These are phyloP conservation scores for Sinocyclocheilus anophthalmus DNA, from an alignment of 2,113 vertebrate species.

Conservation along the genomic window DNA sequence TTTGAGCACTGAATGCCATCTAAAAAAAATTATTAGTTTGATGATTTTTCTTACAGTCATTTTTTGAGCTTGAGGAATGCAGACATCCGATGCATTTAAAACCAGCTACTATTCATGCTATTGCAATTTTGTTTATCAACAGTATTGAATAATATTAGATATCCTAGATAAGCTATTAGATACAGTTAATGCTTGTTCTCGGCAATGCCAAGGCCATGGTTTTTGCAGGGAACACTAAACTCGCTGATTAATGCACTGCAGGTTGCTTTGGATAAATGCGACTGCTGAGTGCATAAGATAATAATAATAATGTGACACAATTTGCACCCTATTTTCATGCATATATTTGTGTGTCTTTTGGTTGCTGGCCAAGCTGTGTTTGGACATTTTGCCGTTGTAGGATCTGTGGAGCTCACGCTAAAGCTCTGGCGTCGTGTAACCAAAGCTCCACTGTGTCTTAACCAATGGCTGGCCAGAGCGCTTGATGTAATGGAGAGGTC, in stretches of 20 bases:
- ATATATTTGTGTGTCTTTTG: background rate
- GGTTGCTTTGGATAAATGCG: too few relatives aligned
- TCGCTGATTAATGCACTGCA: too few relatives aligned
- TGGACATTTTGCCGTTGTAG: background rate
- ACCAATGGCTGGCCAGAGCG: constrained; percentile 1
- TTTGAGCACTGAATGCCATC: background rate
- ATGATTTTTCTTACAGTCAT: background rate
- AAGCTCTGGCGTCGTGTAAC: background rate
- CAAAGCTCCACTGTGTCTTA: constrained; percentile 17
- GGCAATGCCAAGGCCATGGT: background rate
- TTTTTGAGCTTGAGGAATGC: background rate
- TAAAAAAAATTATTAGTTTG: background rate
- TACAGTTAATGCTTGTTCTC: background rate
- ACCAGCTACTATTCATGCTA: background rate
- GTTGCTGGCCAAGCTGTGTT: background rate
- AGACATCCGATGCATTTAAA: background rate
- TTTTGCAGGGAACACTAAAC: too few relatives aligned
- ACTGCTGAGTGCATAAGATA: background rate
- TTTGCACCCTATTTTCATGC: background rate
- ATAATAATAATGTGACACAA: background rate
- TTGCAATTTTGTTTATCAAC: background rate
- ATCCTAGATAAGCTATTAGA: background rate
- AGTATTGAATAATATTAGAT: background rate
- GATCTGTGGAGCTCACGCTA: background rate
- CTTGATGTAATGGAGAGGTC: constrained; percentile 64